These are phyloP conservation scores for Pseudachorutes palmiensis DNA, from an alignment of 1,140 invertebrate species.

Conservation along the genomic window DNA sequence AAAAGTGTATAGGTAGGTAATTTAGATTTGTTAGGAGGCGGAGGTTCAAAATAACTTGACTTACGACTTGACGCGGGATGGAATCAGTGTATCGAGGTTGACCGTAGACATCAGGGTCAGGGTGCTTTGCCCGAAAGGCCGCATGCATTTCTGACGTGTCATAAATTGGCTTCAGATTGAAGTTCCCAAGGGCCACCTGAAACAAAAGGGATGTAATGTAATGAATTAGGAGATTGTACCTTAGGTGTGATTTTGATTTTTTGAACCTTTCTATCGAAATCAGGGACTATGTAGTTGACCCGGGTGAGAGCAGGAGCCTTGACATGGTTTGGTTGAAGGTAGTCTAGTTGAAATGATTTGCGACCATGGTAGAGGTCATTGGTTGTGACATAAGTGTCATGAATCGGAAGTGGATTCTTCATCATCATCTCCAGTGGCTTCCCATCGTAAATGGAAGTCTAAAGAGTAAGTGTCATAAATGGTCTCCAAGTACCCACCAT, in stretches of 20 bases:
- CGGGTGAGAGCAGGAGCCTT: background rate
- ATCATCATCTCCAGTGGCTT: conserved; percentile 5
- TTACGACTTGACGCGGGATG: conserved; percentile 2
- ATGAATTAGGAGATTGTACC: background rate
- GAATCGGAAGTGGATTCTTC: background rate
- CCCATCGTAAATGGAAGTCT: background rate
- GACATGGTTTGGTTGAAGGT: conserved; percentile 12
- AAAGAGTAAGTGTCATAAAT: background rate
- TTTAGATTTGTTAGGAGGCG: background rate
- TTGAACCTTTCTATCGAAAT: conserved; percentile 14
- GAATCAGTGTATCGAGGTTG: background rate
- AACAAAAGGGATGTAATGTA: background rate
- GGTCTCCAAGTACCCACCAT: background rate
- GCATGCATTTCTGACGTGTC: conserved; percentile 1
- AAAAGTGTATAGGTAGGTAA: background rate
- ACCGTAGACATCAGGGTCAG: conserved; percentile 9
- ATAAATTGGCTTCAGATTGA: conserved; percentile 16
- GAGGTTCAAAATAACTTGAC: background rate
- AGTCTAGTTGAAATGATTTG: conserved; percentile 13
- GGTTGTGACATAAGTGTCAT: conserved; percentile 9
- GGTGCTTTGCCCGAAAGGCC: conserved; percentile 11
- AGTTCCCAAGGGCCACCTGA: conserved; percentile 6
- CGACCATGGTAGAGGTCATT: conserved; percentile 10
- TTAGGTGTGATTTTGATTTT: background rate
- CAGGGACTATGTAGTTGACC: conserved; percentile 11